Evolutionary conservation across 1,140 invertebrate species (phyloP).

Genomic region (Prorops nasuta): DNA sequence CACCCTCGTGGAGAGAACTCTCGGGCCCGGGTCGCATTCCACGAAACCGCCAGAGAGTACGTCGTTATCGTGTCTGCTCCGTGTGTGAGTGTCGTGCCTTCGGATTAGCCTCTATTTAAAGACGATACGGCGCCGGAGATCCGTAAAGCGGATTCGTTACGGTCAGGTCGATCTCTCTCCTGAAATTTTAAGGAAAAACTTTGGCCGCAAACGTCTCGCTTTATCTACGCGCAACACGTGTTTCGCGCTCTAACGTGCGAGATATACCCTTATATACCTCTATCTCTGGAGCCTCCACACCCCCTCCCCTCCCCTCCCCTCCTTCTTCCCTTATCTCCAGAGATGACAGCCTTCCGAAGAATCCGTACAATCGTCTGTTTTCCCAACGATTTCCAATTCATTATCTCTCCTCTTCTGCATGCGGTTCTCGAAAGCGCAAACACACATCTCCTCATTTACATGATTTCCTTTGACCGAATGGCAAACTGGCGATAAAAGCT

Average conservation of each 20-base stretch:
- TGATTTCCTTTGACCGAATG: too few species aligned
- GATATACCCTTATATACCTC: neutral
- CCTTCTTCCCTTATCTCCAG: neutral
- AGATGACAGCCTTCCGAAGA: neutral
- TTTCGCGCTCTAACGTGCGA: neutral
- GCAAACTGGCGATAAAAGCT: too few species aligned
- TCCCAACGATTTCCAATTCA: too few species aligned
- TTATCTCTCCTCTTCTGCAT: too few species aligned
- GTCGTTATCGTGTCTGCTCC: slow-evolving; percentile 36
- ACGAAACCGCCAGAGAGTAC: slow-evolving; percentile 29
- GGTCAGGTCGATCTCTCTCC: slow-evolving; percentile 12
- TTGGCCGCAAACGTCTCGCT: too few species aligned
- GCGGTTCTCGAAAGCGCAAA: too few species aligned
- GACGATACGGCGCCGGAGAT: slow-evolving; percentile 29
- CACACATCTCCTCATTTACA: too few species aligned
- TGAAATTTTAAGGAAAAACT: too few species aligned
- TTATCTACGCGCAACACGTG: slow-evolving; percentile 19
- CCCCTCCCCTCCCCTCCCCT: neutral
- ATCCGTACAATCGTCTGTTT: too few species aligned
- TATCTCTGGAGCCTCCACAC: neutral
- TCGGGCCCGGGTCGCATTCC: slow-evolving; percentile 14
- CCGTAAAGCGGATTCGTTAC: slow-evolving; percentile 16
- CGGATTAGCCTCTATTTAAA: slow-evolving; percentile 44
- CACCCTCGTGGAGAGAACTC: slow-evolving; percentile 3
- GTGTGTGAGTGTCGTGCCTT: too few species aligned